Conservation (phyloP, 92 coral and sea anemone genomes). For the Phymanthus crucifer region DNA sequence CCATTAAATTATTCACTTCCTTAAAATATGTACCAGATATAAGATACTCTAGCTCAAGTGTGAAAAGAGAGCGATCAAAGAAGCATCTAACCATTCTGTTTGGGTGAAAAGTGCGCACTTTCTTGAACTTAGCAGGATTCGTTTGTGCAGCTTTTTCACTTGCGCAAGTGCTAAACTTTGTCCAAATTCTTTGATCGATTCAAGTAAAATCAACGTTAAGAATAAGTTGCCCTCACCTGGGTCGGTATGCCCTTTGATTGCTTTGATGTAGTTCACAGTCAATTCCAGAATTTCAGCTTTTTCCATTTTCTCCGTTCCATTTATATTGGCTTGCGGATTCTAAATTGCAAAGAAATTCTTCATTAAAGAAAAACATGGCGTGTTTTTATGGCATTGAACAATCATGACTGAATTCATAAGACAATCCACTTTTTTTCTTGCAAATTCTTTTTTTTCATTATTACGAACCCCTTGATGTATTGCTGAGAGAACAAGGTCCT, state of each 20-base stretch:
- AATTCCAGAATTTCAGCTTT: slow-evolving; percentile 96
- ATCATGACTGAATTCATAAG: not conserved
- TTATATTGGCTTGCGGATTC: slow-evolving; percentile 64
- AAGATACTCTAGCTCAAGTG: too few species aligned
- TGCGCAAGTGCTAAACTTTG: not conserved
- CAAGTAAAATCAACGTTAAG: not conserved
- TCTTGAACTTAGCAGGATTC: too few species aligned
- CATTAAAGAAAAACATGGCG: not conserved
- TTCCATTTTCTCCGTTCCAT: slow-evolving; percentile 87
- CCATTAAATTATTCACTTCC: too few species aligned
- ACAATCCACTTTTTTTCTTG: not conserved
- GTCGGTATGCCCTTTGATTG: slow-evolving; percentile 55
- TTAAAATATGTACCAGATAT: too few species aligned
- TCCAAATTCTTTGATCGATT: not conserved
- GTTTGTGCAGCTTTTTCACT: too few species aligned
- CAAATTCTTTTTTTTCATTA: slow-evolving; percentile 7
- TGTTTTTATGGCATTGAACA: not conserved
- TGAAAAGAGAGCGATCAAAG: too few species aligned
- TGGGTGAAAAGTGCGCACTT: too few species aligned
- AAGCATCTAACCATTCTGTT: too few species aligned
- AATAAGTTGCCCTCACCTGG: slow-evolving; percentile 21
- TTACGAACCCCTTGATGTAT: slow-evolving; percentile 79
- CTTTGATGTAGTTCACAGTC: slow-evolving; percentile 89
- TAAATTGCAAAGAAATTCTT: not conserved
- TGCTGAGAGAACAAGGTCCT: slow-evolving; percentile 67